A percentile compares a stretch with the other conserved stretches of the same genome.
Conservation (phyloP, 2,797 vertebrate genomes). For the Ctenopoma kingsleyae region DNA sequence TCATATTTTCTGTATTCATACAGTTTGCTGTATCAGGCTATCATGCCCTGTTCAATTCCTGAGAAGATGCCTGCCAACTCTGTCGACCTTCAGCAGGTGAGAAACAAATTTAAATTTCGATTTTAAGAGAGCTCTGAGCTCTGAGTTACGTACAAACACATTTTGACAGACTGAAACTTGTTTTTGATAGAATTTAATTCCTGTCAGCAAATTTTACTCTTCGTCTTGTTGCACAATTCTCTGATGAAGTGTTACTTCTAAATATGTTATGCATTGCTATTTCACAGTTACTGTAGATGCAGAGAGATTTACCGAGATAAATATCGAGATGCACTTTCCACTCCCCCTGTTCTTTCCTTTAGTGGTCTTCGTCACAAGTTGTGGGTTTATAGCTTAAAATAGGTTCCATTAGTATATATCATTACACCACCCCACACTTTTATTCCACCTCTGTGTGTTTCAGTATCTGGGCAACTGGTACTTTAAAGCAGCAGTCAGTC, state of each 20-base stretch:
- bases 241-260: background rate
- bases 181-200: background rate
- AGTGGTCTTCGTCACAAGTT: conserved; percentile 28
- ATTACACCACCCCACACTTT: background rate
- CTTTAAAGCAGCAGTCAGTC: conserved; percentile 66
- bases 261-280: background rate
- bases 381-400: conserved; percentile 31
- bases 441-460: conserved; percentile 13
- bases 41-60: conserved; percentile 43
- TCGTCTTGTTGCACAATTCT: background rate
- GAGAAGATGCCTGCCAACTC: conserved; percentile 48
- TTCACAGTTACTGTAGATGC: background rate
- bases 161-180: background rate
- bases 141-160: background rate
- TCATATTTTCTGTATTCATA: conserved; percentile 33
- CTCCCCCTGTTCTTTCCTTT: conserved; percentile 54
- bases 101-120: conserved; percentile 2
- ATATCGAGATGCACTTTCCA: conserved; percentile 16
- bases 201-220: background rate
- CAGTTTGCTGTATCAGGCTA: conserved; percentile 32
- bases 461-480: conserved; percentile 72
- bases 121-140: background rate
- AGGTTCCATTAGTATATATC: background rate
- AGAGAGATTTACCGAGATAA: background rate
- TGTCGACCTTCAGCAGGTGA: conserved; percentile 66